Evolutionary conservation across 2,888 invertebrate species (phyloP), one percentile per base, ranked within the genome.

Genomic region (Ennomos erosarius): DNA sequence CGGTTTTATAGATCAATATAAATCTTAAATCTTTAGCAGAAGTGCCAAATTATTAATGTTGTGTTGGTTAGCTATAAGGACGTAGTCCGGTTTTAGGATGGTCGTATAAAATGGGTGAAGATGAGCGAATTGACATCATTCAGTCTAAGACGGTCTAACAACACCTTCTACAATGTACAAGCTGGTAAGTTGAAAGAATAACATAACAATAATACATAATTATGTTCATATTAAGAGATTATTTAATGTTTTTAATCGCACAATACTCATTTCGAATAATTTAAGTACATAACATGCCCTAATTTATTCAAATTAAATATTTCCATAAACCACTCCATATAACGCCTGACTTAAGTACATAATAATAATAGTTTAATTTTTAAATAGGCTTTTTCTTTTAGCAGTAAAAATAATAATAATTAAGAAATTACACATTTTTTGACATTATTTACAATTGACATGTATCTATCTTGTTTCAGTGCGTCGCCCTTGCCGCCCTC

Each of bases 81-180:
- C 47, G 38, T 64, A 62, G 62, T 71, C 69, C 73, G 69, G 70
- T 72, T 74, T 69, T 59, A 39, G 48, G 49, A 63, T 57, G 46
- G 52, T 68, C 59, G 63, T 73, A 73, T 74, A 73, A 70, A 73
- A 68, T 68, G 61, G 62, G 59, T 55, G 59, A 62, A 59, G 56
- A 69, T 67, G 50, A 44, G 38, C 55, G 62, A 65, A 60, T 56
- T 50, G 51, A 48, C 62, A 71, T 65, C 72, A 72, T 71, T 74
- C 70, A 68, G 70, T 64, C 64, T 55, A 49, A 63, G 65, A 65
- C 68, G 59, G 67, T 64, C 69, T 70, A 69, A 63, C 66, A 64
- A 50, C 63, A 65, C 62, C 65, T 56, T 47, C 65, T 58, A 68
- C 57, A 56, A 74, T 74, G 73, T 70, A 67, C 69, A 72, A 72